Evolutionary conservation across 2,888 invertebrate species (phyloP), one percentile per base, ranked within the genome.

Genomic region (Beris morrisii): DNA sequence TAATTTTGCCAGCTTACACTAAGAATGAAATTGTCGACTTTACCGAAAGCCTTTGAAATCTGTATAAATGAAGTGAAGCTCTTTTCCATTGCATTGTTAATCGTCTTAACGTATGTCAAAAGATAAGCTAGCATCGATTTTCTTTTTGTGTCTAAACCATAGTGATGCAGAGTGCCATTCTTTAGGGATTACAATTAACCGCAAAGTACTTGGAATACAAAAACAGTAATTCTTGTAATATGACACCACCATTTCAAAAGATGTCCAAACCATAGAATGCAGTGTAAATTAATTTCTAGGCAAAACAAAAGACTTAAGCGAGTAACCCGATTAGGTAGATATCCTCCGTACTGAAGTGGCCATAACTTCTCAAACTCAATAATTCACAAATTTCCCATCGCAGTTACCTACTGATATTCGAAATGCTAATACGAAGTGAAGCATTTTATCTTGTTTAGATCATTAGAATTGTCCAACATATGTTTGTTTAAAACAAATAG

Each of bases 391-490:
- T 44, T 63, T 63, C 63, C 63, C 63, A 63, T 43, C 53, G 53
- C 15, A 43, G 13, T 44, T 31, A 38, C 55, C 4, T 22, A 12
- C 28, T 11, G 4, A 45, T 28, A 58, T 43, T 43, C n/a, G 45
- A 31, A 58, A 45, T 22, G 7, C 57, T 32, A 6, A 57, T 57
- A 7, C 45, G 15, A 57, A 44, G 15, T 12, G 32, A 50, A 61
- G n/a, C 61, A 61, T 30, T 44, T 63, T 52, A 52, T 63, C 63
- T 46, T 63, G 43, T 52, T 44, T 22, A 52, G 53, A 52, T 53
- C 63, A 63, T 63, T 63, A 63, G 63, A 63, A 43, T 53, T 63
- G 63, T 63, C 43, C 28, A 64, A 58, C 57, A 65, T 57, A 65
- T 65, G 57, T 57, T 65, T n/a, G 30, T 48, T 44, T 31, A 6